Percentiles rank a stretch among this genome's conserved stretches.
Evolutionary conservation across 2,113 vertebrate genomes (phyloP).

Genomic region (Trichechus manatus): DNA sequence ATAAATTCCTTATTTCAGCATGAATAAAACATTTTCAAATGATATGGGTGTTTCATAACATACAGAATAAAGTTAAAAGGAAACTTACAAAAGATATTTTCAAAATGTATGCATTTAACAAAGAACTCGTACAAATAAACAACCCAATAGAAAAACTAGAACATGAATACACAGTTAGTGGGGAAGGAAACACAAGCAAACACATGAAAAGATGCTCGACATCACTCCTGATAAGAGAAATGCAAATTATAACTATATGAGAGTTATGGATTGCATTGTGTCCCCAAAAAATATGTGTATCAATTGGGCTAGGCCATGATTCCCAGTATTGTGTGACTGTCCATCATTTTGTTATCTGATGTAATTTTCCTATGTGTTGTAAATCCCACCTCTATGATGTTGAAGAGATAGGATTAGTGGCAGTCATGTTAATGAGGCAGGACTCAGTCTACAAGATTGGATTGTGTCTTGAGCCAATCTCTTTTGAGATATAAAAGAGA

Average conservation of each 20-base stretch:
- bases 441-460: too few species aligned
- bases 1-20: neutral
- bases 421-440: too few species aligned
- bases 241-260: neutral
- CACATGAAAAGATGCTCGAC: neutral
- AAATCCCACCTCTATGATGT: too few species aligned
- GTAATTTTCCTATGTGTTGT: too few species aligned
- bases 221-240: neutral
- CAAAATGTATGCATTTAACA: neutral
- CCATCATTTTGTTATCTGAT: too few species aligned
- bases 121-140: neutral
- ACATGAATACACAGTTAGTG: neutral
- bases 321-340: too few species aligned
- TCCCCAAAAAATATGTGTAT: too few species aligned
- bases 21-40: neutral
- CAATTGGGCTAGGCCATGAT: too few species aligned
- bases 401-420: too few species aligned
- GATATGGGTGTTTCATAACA: neutral
- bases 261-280: too few species aligned
- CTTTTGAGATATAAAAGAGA: too few species aligned
- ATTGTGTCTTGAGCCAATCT: too few species aligned
- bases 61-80: neutral
- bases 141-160: neutral
- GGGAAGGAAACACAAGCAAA: constrained; percentile 6
- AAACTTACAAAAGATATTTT: constrained; percentile 9